Percentiles rank a stretch among this genome's conserved stretches.
Conservation (phyloP, 1,140 invertebrate species). For the Bombyx mandarina region DNA sequence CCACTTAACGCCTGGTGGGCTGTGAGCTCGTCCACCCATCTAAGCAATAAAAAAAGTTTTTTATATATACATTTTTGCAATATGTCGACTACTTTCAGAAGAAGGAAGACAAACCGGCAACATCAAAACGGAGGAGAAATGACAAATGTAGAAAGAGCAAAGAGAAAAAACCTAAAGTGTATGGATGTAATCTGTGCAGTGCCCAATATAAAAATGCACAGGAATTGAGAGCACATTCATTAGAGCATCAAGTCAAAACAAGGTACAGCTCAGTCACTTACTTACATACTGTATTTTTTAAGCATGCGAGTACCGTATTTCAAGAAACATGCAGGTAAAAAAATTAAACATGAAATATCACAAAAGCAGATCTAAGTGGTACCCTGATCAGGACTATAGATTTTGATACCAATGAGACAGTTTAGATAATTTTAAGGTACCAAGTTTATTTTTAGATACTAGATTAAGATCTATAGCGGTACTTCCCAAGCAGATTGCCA, state of each 20-base stretch:
- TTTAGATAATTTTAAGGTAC: no score
- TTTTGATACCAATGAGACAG: no score
- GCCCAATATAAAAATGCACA: slow-evolving; percentile 9
- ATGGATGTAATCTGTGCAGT: slow-evolving; percentile 12
- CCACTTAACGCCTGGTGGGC: no score
- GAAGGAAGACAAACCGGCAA: slow-evolving; percentile 3
- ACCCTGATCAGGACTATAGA: no score
- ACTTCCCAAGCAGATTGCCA: no score
- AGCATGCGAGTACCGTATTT: no score
- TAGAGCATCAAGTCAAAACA: slow-evolving; percentile 23
- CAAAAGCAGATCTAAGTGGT: no score
- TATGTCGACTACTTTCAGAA: neutral
- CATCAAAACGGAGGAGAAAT: slow-evolving; percentile 9
- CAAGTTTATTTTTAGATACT: no score
- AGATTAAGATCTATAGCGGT: no score
- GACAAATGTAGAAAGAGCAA: slow-evolving; percentile 5
- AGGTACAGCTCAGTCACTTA: slow-evolving; percentile 6
- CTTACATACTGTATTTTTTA: neutral
- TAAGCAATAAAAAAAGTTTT: neutral
- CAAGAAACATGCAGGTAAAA: no score
- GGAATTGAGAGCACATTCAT: slow-evolving; percentile 15
- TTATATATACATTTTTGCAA: neutral
- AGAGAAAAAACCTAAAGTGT: slow-evolving; percentile 8
- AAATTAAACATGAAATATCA: no score
- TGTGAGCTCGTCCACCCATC: no score